Evolutionary conservation across 2,888 invertebrate genomes (phyloP), one percentile per base, ranked within the genome.

Genomic region (Cyclophora punctaria): DNA sequence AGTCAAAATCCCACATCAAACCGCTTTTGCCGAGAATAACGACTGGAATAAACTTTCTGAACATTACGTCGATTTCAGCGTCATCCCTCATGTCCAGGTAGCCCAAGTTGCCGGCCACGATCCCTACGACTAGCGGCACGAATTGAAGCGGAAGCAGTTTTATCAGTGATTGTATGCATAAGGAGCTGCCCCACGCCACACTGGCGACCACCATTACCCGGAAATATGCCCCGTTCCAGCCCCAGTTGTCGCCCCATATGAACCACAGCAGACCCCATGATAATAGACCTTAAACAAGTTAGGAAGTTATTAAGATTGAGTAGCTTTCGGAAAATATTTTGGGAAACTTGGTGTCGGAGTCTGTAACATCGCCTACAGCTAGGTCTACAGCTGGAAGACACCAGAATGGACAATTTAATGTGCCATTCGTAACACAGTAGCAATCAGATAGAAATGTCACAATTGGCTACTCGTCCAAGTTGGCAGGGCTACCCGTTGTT

Each of bases 31-130:
- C 88, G 51, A 88, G 66, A 55, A 88, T 83, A 43, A 86, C 71
- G 3, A 83, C 81, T 35, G 86, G 87, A 56, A 83, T 86, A 55
- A 87, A 74, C 75, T 79, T 83, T 60, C 87, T 87, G 56, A 88
- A 66, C 62, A 83, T 81, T 7, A 62, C 59, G 53, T 88, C 88
- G 7, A 86, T 62, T 3, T 80, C 64, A 2, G 73, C 71, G 50
- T 76, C 77, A 2, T 80, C 59, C 47, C 80, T 62, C 83, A 88
- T 87, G 43, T 86, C 80, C 0, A 88, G 71, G 20, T 81, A 75
- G 2, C 71, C 78, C 0, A 83, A 51, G 50, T 86, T 72, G 7
- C 83, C 70, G 1, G 83, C 85, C 0, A 80, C 60, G 41, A 88
- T 83, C 7, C 88, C 88, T 1, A 74, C 79, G 3, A 82, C 55